Evolutionary conservation across 2,113 vertebrate species (phyloP), one percentile per base, ranked within the genome.

Genomic region (Platichthys flesus): DNA sequence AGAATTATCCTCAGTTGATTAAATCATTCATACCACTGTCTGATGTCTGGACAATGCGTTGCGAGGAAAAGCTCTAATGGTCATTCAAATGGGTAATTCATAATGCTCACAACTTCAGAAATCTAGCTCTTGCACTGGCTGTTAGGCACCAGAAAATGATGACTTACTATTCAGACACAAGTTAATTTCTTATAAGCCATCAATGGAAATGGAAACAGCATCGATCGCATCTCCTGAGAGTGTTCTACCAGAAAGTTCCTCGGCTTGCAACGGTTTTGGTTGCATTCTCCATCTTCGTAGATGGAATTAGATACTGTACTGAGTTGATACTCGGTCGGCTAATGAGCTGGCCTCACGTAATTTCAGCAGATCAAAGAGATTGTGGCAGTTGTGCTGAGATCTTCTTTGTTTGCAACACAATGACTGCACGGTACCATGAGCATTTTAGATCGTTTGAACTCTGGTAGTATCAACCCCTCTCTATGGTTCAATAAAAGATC

Each of bases 11-110:
- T 10, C 15, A 68, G 21, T 16, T 76, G 42, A 62, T 73, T 3
- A 52, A 20, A 0, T 21, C 28, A 62, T 68, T 31, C 56, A 56
- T 12, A 49, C 28, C 74, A 0, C 15, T 78, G 23, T 54, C 18
- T 18, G 21, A 62, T 55, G 18, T 70, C 1, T 70, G 59, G 67
- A 78, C 59, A 56, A 78, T 71, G 49, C 3, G 37, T 3, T 78
- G 57, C 49, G 37, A 64, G 9, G 67, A 51, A 2, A 66, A 60
- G 9, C 62, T 71, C 45, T 47, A 45, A 47, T 61, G 31, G 31
- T 61, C 24, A 31, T 45, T 45, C 9, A 37, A 37, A 37, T 9
- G 2, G 35, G 35, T 7, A 8, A 37, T 37, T 37, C 9, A 8
- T 8, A 37, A 37, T 37, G 35, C 35, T 54, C 51, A 54, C 51